Evolutionary conservation across 2,797 vertebrate species (phyloP), one percentile per base, ranked within the genome.

Genomic region (Enteromius anoplus): DNA sequence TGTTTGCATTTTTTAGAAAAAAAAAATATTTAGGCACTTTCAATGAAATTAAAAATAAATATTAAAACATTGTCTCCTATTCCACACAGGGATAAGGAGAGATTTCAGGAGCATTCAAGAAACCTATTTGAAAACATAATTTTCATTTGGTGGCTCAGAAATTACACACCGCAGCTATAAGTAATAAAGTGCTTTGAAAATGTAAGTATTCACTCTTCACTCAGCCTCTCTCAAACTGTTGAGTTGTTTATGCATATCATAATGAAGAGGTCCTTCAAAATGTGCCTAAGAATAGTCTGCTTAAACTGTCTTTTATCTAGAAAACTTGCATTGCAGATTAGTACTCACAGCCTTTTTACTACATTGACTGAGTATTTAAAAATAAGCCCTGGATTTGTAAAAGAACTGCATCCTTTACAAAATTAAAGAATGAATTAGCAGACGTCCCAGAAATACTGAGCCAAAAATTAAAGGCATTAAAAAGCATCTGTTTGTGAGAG

Each of bases 251-350:
- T 81, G 37, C 62, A 83, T 23, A 75, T 75, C 23, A 75, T 64
- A 72, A 80, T 86, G 45, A 70, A 83, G 11, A 40, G 47, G 15
- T 64, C 75, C 60, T 81, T 77, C 40, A 47, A 71, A 79, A 71
- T 15, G 26, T 53, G 62, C 71, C 81, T 75, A 65, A 71, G 69
- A 83, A 88, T 79, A 81, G 77, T 32, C 11, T 14, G 15, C 21
- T 73, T 42, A 55, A 77, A 55, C 66, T 42, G 34, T 40, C 51
- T 86, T 81, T 85, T 51, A 82, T 60, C 55, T 21, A 5, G 73
- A 65, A 71, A 79, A 73, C 72, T 70, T 55, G 71, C 85, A 62
- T 72, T 82, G 80, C 72, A 78, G 82, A 85, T 83, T 80, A 85
- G 80, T 45, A 68, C 78, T 42, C 45, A 21, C 62, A 58, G 55